Percentiles rank a stretch among this genome's conserved stretches.
Evolutionary conservation across 2,113 vertebrate species (phyloP).

Genomic region (Hippocampus comes): DNA sequence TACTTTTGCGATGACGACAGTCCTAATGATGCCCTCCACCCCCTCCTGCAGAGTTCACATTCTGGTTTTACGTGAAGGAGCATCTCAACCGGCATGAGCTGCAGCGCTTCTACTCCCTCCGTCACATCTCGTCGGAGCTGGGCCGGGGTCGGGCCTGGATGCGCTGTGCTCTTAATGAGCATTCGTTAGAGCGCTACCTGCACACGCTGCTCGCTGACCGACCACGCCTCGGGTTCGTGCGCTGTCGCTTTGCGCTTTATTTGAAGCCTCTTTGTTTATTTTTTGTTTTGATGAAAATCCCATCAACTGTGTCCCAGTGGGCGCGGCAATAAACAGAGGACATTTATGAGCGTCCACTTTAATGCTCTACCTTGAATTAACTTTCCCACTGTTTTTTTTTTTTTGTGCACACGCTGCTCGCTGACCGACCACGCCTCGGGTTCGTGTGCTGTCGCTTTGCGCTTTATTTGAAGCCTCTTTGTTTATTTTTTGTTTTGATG

Average conservation of each 20-base stretch:
- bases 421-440: constrained; percentile 84
- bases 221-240: constrained; percentile 80
- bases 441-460: constrained; percentile 44
- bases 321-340: background rate
- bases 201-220: constrained; percentile 87
- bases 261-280: background rate
- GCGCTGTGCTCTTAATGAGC: constrained; percentile 92
- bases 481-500: background rate
- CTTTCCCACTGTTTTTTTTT: background rate
- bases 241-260: background rate
- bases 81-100: constrained; percentile 91
- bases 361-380: background rate
- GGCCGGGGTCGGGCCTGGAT: constrained; percentile 94
- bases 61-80: constrained; percentile 96
- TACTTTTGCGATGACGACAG: too few species aligned
- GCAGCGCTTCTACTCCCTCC: constrained; percentile 89
- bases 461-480: background rate
- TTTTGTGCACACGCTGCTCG: constrained; percentile 89
- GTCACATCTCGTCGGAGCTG: constrained; percentile 81
- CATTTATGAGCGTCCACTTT: background rate
- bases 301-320: background rate
- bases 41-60: constrained; percentile 79
- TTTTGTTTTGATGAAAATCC: too few species aligned
- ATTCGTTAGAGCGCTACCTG: constrained; percentile 92
- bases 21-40: background rate